These are phyloP conservation scores for Sula dactylatra DNA, from an alignment of 2,113 vertebrate genomes.

Conservation along the genomic window DNA sequence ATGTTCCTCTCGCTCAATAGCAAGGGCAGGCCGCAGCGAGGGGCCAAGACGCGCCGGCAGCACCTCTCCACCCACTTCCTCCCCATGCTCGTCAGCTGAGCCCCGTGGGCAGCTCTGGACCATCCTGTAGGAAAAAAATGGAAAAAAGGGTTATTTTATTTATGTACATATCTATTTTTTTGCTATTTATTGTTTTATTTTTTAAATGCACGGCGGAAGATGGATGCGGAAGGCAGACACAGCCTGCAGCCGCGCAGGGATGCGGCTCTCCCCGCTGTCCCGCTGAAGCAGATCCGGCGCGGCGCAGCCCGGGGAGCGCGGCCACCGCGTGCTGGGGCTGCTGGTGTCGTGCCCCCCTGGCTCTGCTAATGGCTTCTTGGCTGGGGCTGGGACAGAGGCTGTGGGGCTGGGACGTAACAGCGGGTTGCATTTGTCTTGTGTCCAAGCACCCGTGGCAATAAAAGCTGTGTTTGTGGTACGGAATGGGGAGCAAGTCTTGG, in stretches of 20 bases:
- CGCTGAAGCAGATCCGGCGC: rapidly evolving
- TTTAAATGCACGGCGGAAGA: not conserved
- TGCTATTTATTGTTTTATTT: conserved; percentile 55
- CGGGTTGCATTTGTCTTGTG: not conserved
- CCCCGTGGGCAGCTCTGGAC: not conserved
- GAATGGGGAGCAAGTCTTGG: not conserved
- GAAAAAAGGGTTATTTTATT: not conserved
- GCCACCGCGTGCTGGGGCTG: rapidly evolving
- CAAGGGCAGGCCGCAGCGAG: conserved; percentile 77
- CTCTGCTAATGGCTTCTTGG: not conserved
- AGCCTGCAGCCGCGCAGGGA: rapidly evolving
- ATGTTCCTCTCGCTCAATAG: conserved; percentile 91
- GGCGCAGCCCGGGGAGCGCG: rapidly evolving
- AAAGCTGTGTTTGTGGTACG: not conserved
- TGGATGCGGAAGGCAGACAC: not conserved
- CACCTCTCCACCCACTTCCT: conserved; percentile 93
- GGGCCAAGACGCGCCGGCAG: conserved; percentile 80
- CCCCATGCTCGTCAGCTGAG: conserved; percentile 85
- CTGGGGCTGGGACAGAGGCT: not conserved
- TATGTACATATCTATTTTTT: conserved; percentile 24
- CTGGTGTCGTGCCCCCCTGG: rapidly evolving
- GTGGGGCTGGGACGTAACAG: not conserved
- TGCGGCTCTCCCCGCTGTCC: not conserved
- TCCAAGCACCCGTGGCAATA: not conserved
- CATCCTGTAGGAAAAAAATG: not conserved